Conservation (phyloP, 2,888 invertebrate genomes). For the Adela reaumurella region DNA sequence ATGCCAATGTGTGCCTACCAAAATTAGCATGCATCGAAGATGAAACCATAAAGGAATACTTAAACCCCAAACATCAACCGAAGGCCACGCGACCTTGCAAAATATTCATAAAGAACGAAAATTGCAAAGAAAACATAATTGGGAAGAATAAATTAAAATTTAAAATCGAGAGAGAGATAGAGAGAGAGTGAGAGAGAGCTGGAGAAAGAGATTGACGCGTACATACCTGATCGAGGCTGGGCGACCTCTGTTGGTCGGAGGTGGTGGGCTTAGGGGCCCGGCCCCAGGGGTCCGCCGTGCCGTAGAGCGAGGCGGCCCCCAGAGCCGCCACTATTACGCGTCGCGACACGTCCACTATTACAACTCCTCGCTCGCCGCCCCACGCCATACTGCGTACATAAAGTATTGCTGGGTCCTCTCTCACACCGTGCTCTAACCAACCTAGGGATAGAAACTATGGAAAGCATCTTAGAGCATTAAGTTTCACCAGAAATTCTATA, state of each 20-base stretch:
- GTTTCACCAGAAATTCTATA: neutral
- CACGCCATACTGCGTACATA: conserved; percentile 97
- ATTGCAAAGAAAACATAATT: neutral
- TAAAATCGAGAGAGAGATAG: neutral
- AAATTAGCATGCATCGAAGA: too few relatives aligned
- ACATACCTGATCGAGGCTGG: conserved; percentile 88
- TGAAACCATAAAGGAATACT: too few relatives aligned
- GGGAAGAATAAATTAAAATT: neutral
- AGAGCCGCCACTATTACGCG: conserved; percentile 85
- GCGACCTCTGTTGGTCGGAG: conserved; percentile 70
- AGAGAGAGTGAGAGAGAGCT: too few relatives aligned
- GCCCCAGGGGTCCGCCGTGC: conserved; percentile 82
- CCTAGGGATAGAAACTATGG: too few relatives aligned
- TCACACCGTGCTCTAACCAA: too few relatives aligned
- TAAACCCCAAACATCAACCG: conserved; percentile 2
- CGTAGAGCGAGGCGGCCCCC: conserved; percentile 89
- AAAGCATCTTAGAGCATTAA: neutral
- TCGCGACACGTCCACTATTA: conserved; percentile 91
- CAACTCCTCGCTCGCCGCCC: conserved; percentile 94
- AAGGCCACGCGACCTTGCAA: conserved; percentile 1
- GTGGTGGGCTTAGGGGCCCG: conserved; percentile 66
- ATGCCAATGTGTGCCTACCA: too few relatives aligned
- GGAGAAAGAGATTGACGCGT: too few relatives aligned
- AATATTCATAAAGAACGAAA: neutral
- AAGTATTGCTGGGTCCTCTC: too few relatives aligned